These are phyloP conservation scores for Callinectes sapidus DNA, from an alignment of 2,888 invertebrate genomes.

Conservation along the genomic window DNA sequence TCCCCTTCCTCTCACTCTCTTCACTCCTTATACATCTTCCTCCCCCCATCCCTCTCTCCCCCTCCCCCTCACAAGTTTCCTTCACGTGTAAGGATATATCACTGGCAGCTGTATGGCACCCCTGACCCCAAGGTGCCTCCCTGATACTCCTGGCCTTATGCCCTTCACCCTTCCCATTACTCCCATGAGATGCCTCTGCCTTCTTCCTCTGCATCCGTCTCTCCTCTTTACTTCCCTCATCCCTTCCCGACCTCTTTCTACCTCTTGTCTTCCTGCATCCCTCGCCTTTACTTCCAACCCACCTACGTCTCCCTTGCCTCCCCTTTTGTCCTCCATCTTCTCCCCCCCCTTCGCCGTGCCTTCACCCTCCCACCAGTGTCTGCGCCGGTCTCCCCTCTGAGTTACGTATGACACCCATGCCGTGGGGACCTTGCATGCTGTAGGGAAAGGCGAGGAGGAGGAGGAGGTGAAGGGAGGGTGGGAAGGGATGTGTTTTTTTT, in stretches of 20 bases:
- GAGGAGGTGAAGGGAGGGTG: not conserved
- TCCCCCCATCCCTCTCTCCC: not conserved
- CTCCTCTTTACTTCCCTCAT: not conserved
- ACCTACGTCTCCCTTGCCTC: not conserved
- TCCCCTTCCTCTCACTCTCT: not conserved
- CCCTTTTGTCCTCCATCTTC: not conserved
- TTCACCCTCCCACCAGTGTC: not conserved
- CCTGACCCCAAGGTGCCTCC: too few relatives aligned
- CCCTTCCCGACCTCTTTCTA: not conserved
- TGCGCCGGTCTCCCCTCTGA: not conserved
- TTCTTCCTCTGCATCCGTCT: not conserved
- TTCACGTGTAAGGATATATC: not conserved
- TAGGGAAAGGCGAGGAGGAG: slow-evolving; percentile 1
- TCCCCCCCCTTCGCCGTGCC: not conserved
- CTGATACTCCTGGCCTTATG: not conserved
- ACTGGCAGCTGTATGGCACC: not conserved
- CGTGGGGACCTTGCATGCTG: not conserved
- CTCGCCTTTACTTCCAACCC: not conserved
- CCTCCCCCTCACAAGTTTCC: not conserved
- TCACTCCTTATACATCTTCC: not conserved
- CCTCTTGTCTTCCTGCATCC: not conserved
- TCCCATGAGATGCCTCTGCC: not conserved
- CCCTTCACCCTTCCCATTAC: not conserved
- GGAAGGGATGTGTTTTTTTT: too few relatives aligned
- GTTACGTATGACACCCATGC: not conserved